Percentiles rank a stretch among this genome's conserved stretches.
Conservation (phyloP, 2,113 vertebrate genomes). For the Synchiropus splendidus region DNA sequence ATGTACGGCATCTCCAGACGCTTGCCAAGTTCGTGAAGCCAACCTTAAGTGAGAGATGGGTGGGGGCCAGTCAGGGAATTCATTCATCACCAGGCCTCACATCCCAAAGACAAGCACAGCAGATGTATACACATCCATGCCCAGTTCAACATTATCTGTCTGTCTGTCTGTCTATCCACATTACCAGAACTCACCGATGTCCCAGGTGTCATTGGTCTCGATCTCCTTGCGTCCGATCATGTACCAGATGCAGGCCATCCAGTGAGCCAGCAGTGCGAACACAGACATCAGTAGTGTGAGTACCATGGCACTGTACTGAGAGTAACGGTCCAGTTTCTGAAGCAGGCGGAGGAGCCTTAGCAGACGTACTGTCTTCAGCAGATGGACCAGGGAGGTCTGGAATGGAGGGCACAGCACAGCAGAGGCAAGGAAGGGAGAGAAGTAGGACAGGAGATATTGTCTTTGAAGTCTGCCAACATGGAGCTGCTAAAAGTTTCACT, state of each 20-base stretch:
- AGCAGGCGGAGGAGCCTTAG: constrained; percentile 80
- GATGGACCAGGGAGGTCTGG: constrained; percentile 75
- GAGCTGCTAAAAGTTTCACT: constrained; percentile 32
- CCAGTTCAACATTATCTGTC: not conserved
- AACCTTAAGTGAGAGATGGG: constrained; percentile 63
- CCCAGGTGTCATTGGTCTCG: constrained; percentile 75
- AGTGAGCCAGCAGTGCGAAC: constrained; percentile 85
- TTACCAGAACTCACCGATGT: constrained; percentile 77
- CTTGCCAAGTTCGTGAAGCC: constrained; percentile 91
- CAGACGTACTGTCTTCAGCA: constrained; percentile 81
- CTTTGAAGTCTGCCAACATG: not conserved
- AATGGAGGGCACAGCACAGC: not conserved
- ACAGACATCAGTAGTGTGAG: constrained; percentile 87
- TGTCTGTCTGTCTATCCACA: not conserved
- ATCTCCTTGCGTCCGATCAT: constrained; percentile 80
- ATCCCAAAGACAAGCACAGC: too few relatives aligned
- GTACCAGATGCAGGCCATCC: constrained; percentile 92
- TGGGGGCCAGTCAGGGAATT: too few relatives aligned
- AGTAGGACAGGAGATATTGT: not conserved
- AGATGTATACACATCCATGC: too few relatives aligned
- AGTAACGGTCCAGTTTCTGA: constrained; percentile 87
- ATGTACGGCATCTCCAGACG: constrained; percentile 84
- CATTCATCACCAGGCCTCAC: too few relatives aligned
- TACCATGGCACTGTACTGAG: constrained; percentile 88
- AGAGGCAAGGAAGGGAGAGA: not conserved